Percentiles rank a stretch among this genome's conserved stretches.
These are phyloP conservation scores for Argentina silus DNA, from an alignment of 2,797 vertebrate genomes.

Conservation along the genomic window DNA sequence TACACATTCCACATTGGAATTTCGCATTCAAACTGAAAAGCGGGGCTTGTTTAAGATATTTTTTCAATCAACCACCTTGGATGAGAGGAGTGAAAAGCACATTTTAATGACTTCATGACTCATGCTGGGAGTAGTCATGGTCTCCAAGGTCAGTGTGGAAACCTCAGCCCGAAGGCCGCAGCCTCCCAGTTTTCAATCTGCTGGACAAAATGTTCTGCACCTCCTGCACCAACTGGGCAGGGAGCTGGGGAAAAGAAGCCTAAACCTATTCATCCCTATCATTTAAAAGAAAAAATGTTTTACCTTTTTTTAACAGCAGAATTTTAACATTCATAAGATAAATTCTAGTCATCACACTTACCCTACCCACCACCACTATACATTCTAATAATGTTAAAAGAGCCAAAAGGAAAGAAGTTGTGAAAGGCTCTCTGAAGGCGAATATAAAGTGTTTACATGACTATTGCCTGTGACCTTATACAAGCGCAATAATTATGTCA, in stretches of 20 bases:
- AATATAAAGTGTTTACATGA: conserved; percentile 10
- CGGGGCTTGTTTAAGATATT: not conserved
- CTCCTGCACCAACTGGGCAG: conserved; percentile 23
- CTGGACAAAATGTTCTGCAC: conserved; percentile 38
- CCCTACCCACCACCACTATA: no score
- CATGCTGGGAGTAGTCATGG: not conserved
- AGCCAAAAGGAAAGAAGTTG: no score
- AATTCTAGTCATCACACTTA: not conserved
- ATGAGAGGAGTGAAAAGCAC: not conserved
- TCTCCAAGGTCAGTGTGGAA: conserved; percentile 9
- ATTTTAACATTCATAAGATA: not conserved
- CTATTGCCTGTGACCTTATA: conserved; percentile 39
- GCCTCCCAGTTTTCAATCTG: conserved; percentile 20
- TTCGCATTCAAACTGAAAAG: not conserved
- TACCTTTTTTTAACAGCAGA: not conserved
- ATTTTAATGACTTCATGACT: conserved; percentile 25
- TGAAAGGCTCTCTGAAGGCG: conserved; percentile 5
- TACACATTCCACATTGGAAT: not conserved
- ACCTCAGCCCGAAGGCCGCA: conserved; percentile 16
- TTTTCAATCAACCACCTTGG: conserved; percentile 9
- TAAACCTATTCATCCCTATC: conserved; percentile 26
- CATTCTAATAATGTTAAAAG: no score
- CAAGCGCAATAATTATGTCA: conserved; percentile 49
- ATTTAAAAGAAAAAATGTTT: no score
- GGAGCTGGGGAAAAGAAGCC: conserved; percentile 32